These are phyloP conservation scores for Cyclina sinensis DNA, from an alignment of 1,140 invertebrate genomes.

Conservation along the genomic window DNA sequence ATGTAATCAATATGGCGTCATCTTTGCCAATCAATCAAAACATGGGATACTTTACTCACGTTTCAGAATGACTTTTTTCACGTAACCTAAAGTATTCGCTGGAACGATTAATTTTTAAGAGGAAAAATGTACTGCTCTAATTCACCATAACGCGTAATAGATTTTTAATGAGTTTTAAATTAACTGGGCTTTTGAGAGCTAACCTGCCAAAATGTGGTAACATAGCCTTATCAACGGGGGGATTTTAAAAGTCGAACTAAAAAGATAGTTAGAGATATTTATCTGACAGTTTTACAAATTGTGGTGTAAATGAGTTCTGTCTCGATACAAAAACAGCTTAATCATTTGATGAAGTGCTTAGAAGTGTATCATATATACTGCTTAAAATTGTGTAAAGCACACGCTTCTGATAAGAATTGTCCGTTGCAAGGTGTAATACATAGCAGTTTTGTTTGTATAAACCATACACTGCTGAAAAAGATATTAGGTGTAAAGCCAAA, in stretches of 20 bases:
- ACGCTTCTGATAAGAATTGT: too few relatives aligned
- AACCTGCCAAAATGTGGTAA: conserved; percentile 56
- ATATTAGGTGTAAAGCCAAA: too few relatives aligned
- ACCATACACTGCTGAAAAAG: too few relatives aligned
- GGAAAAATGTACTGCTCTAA: conserved; percentile 28
- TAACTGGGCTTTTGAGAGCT: conserved; percentile 57
- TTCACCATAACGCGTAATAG: conserved; percentile 57
- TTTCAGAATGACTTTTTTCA: conserved; percentile 32
- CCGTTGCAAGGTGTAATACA: too few relatives aligned
- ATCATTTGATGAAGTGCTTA: conserved; percentile 3
- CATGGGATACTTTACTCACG: too few relatives aligned
- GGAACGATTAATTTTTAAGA: conserved; percentile 30
- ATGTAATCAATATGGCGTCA: too few relatives aligned
- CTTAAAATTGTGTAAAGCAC: too few relatives aligned
- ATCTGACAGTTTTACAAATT: conserved; percentile 61
- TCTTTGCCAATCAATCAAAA: too few relatives aligned
- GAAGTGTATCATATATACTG: neutral
- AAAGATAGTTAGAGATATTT: conserved; percentile 52
- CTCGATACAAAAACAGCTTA: conserved; percentile 25
- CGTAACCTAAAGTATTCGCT: neutral
- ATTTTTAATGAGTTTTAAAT: conserved; percentile 70
- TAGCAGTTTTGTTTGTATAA: too few relatives aligned
- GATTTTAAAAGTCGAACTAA: conserved; percentile 47
- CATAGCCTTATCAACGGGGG: conserved; percentile 24
- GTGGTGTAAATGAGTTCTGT: conserved; percentile 50